These are phyloP conservation scores for Drosophila meridiana DNA, from an alignment of 2,888 invertebrate genomes.

Conservation along the genomic window DNA sequence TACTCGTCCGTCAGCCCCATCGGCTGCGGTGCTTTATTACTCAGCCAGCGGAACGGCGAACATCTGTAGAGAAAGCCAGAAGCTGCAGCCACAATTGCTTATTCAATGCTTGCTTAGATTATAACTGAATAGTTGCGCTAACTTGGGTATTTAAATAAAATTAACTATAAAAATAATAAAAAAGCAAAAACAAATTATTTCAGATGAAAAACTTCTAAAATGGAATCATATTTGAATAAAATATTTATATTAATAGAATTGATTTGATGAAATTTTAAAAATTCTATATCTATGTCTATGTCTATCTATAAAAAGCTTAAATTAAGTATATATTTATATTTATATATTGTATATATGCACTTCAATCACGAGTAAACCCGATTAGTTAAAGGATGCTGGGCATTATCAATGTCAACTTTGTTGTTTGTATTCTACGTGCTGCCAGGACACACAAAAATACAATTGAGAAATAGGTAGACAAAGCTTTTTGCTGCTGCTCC, in stretches of 20 bases:
- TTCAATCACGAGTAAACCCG: not conserved
- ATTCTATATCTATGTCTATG: no score
- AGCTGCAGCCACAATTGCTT: not conserved
- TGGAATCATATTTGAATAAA: no score
- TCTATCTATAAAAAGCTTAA: no score
- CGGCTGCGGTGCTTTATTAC: conserved; percentile 59
- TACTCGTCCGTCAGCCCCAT: conserved; percentile 34
- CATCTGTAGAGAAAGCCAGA: not conserved
- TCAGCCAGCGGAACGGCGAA: conserved; percentile 59
- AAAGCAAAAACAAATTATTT: no score
- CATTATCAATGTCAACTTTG: conserved; percentile 72
- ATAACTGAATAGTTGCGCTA: not conserved
- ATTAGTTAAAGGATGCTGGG: conserved; percentile 7
- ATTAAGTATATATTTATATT: no score
- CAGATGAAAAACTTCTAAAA: no score
- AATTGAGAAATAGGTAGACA: not conserved
- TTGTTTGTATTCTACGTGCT: conserved; percentile 39
- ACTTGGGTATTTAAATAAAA: not conserved
- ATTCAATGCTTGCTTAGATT: conserved; percentile 8
- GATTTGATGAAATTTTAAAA: no score
- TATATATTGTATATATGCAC: not conserved
- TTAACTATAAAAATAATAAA: not conserved
- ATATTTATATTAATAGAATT: no score
- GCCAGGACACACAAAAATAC: not conserved
- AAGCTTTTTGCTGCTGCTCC: not conserved